These are phyloP conservation scores for Gerris lacustris DNA, from an alignment of 2,888 invertebrate species.

Conservation along the genomic window DNA sequence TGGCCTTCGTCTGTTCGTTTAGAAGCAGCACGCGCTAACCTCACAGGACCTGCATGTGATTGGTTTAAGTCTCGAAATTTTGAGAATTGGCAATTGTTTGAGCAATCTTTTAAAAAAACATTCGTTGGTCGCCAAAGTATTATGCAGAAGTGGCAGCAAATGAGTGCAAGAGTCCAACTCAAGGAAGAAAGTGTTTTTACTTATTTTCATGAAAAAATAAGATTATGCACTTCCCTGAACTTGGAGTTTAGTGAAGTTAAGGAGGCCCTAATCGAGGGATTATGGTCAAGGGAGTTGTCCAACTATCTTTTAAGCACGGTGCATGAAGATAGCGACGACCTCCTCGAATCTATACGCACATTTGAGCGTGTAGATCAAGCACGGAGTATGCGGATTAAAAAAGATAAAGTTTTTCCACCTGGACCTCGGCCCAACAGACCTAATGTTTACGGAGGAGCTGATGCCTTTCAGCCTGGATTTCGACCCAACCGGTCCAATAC, in stretches of 20 bases:
- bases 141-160: neutral
- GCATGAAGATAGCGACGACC: neutral
- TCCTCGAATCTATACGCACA: neutral
- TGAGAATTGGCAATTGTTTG: neutral
- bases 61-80: neutral
- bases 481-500: too few species aligned
- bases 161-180: neutral
- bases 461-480: too few species aligned
- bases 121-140: neutral
- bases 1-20: neutral
- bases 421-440: too few species aligned
- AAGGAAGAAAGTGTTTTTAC: neutral
- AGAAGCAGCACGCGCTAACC: neutral
- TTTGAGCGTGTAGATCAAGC: neutral
- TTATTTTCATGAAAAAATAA: neutral
- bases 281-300: neutral
- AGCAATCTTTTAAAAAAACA: neutral
- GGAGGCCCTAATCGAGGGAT: neutral
- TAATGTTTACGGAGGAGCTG: too few species aligned
- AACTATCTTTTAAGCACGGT: neutral
- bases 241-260: neutral
- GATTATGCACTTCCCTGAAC: neutral
- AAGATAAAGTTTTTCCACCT: neutral
- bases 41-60: neutral
- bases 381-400: neutral